Percentiles rank a stretch among this genome's conserved stretches.
phyloP scores from a whole-genome alignment of 2,888 invertebrate species.

The Thalpophila matura region DNA sequence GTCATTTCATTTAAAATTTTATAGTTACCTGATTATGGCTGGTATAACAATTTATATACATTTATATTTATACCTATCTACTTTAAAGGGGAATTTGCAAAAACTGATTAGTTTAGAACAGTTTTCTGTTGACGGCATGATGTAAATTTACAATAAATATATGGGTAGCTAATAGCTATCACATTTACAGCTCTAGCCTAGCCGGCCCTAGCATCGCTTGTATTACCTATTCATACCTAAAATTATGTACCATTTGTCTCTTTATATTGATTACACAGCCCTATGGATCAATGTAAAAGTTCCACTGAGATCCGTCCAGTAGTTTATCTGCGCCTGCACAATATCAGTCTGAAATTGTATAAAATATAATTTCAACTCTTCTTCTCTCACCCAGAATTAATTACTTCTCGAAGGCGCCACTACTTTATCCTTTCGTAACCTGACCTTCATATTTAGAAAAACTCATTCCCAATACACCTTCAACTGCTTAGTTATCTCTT shows the following conservation, averaged over 20 bases:
- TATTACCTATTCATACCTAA: not conserved
- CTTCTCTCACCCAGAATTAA: not conserved
- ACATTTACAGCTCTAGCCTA: conserved; percentile 32
- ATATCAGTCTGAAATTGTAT: conserved; percentile 29
- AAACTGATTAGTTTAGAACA: conserved; percentile 52
- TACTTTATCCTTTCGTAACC: not conserved
- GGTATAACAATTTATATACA: no score
- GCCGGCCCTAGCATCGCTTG: conserved; percentile 25
- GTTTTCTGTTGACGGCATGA: conserved; percentile 47
- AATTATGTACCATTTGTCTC: conserved; percentile 7
- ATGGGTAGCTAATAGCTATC: conserved; percentile 19
- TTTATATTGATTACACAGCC: conserved; percentile 57
- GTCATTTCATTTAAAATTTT: no score
- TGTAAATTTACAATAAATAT: conserved; percentile 46
- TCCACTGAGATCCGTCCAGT: conserved; percentile 64
- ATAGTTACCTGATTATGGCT: no score
- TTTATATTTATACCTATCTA: conserved; percentile 18
- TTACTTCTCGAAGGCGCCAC: conserved; percentile 1
- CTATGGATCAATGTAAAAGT: conserved; percentile 53
- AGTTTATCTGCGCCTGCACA: conserved; percentile 38
- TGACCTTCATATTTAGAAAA: not conserved
- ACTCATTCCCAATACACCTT: not conserved
- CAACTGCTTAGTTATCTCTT: not conserved
- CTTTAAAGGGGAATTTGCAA: conserved; percentile 41
- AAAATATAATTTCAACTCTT: not conserved